phyloP scores from a whole-genome alignment of 2,113 vertebrate species.

The Nycticebus coucang region DNA sequence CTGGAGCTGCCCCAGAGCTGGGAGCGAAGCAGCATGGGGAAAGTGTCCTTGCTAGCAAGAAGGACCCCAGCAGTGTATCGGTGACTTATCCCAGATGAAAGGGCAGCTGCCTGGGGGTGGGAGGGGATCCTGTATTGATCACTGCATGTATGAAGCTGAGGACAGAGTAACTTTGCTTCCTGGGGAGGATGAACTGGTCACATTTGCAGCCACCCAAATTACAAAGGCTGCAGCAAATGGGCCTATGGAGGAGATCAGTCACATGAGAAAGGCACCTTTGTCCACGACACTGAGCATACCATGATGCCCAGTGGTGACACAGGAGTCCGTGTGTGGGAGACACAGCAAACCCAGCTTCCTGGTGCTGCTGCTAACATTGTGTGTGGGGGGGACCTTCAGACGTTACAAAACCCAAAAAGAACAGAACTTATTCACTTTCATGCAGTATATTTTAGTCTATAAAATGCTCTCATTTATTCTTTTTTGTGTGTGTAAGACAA shows the following conservation, averaged over 20 bases:
- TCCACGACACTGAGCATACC: not conserved
- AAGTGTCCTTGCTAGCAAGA: not conserved
- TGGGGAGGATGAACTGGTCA: not conserved
- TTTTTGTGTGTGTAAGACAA: not conserved
- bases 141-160: not conserved
- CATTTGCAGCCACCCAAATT: not conserved
- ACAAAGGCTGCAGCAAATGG: not conserved
- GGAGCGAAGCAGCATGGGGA: rapidly evolving
- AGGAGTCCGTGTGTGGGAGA: too few species aligned
- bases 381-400: too few species aligned
- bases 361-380: not conserved
- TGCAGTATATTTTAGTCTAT: not conserved
- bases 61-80: not conserved
- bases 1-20: not conserved
- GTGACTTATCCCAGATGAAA: too few species aligned
- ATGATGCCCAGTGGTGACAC: too few species aligned
- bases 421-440: not conserved
- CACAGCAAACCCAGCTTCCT: not conserved
- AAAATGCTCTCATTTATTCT: not conserved
- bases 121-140: rapidly evolving
- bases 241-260: not conserved
- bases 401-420: not conserved
- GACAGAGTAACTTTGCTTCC: not conserved
- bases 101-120: not conserved
- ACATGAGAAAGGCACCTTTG: rapidly evolving